These are phyloP conservation scores for Chrysolina haemoptera DNA, from an alignment of 2,888 invertebrate species.

Conservation along the genomic window DNA sequence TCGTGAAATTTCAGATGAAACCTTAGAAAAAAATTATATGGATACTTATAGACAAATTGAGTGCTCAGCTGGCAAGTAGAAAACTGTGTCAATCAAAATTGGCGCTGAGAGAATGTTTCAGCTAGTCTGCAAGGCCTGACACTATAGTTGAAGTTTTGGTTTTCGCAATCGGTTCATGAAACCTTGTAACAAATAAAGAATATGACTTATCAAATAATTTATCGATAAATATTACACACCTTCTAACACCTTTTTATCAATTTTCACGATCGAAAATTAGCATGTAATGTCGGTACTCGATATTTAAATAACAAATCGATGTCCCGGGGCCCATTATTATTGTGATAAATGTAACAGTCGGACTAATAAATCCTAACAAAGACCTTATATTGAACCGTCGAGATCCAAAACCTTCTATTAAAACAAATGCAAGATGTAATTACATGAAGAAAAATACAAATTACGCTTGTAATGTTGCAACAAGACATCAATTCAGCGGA, in stretches of 20 bases:
- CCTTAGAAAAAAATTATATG: too few relatives aligned
- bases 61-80: too few relatives aligned
- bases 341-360: constrained; percentile 24
- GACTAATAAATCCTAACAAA: constrained; percentile 31
- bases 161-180: neutral
- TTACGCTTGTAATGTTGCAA: constrained; percentile 19
- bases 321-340: constrained; percentile 9
- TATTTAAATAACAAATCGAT: constrained; percentile 15
- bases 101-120: too few relatives aligned
- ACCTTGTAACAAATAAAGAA: constrained; percentile 14
- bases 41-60: too few relatives aligned
- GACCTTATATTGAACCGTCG: constrained; percentile 18
- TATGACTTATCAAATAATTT: neutral
- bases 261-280: constrained; percentile 20
- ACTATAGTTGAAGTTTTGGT: neutral
- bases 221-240: constrained; percentile 28
- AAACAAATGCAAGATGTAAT: constrained; percentile 25
- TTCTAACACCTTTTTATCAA: constrained; percentile 26
- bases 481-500: constrained; percentile 20
- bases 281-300: constrained; percentile 22
- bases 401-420: constrained; percentile 22
- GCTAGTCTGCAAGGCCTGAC: too few relatives aligned
- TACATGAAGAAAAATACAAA: constrained; percentile 27
- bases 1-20: too few relatives aligned
- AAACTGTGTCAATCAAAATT: too few relatives aligned